These are phyloP conservation scores for Hedya salicella DNA, from an alignment of 2,888 invertebrate genomes.

Conservation along the genomic window DNA sequence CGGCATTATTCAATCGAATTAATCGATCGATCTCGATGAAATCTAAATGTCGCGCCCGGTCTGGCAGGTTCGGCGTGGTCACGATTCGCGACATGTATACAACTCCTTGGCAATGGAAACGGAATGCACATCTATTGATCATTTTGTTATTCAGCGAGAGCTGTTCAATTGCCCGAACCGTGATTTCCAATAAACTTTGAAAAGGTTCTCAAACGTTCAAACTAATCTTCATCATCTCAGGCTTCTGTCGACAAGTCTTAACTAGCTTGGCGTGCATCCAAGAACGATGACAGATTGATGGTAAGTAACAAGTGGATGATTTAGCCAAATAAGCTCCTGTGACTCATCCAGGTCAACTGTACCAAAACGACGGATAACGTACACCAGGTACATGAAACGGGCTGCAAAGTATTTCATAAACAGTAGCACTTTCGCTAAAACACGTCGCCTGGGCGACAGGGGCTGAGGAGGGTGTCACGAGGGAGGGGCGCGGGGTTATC, in stretches of 20 bases:
- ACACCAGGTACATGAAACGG: conserved; percentile 24
- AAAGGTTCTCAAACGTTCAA: conserved; percentile 14
- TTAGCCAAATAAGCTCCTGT: conserved; percentile 1
- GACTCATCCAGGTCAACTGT: conserved; percentile 28
- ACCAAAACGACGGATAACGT: conserved; percentile 8
- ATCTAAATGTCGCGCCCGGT: conserved; percentile 29
- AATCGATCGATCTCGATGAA: conserved; percentile 19
- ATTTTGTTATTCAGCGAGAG: conserved; percentile 39
- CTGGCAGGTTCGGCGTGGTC: conserved; percentile 41
- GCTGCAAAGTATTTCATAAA: conserved; percentile 26
- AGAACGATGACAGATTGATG: conserved; percentile 22
- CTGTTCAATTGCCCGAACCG: conserved; percentile 26
- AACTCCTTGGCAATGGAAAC: conserved; percentile 44
- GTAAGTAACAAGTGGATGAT: conserved; percentile 10
- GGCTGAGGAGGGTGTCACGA: conserved; percentile 53
- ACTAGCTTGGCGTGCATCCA: conserved; percentile 37
- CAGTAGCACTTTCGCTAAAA: conserved; percentile 59
- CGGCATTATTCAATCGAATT: conserved; percentile 30
- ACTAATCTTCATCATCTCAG: conserved; percentile 6
- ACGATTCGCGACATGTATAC: conserved; percentile 40
- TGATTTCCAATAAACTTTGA: conserved; percentile 12
- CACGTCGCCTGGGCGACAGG: conserved; percentile 51
- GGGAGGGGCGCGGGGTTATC: conserved; percentile 76
- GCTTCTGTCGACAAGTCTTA: conserved; percentile 30
- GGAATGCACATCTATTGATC: conserved; percentile 43